Conservation (phyloP, 1,140 invertebrate species). For the Pseudomyrmex pallidus region DNA sequence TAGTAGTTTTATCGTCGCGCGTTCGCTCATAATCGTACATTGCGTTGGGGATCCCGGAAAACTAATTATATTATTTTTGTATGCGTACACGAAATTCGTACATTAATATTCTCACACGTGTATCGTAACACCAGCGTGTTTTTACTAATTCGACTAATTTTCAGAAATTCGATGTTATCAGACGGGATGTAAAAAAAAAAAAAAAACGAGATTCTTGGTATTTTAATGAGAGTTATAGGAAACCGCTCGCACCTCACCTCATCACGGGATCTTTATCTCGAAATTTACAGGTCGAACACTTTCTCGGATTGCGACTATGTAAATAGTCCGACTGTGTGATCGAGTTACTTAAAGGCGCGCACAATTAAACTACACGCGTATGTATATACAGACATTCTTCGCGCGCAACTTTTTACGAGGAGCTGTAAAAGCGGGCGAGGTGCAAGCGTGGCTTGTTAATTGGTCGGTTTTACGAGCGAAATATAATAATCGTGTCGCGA, state of each 20-base stretch:
- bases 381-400: constrained; percentile 37
- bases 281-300: constrained; percentile 33
- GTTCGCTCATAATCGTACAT: not conserved
- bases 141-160: constrained; percentile 12
- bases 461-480: constrained; percentile 42
- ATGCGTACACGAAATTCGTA: not conserved
- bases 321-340: constrained; percentile 41
- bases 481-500: constrained; percentile 35
- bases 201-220: constrained; percentile 9
- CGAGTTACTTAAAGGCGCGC: constrained; percentile 22
- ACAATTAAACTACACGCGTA: constrained; percentile 12
- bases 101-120: constrained; percentile 1
- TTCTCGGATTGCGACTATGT: constrained; percentile 23
- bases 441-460: constrained; percentile 38
- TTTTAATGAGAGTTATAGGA: constrained; percentile 28
- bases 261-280: not conserved
- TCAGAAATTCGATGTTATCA: constrained; percentile 3
- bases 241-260: not conserved
- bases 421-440: constrained; percentile 44
- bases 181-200: not conserved
- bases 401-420: constrained; percentile 34
- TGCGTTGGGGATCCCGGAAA: no score
- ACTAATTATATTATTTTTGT: not conserved
- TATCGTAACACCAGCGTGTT: not conserved
- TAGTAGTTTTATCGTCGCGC: not conserved